phyloP scores from a whole-genome alignment of 1,140 invertebrate genomes.

The Apis florea region DNA sequence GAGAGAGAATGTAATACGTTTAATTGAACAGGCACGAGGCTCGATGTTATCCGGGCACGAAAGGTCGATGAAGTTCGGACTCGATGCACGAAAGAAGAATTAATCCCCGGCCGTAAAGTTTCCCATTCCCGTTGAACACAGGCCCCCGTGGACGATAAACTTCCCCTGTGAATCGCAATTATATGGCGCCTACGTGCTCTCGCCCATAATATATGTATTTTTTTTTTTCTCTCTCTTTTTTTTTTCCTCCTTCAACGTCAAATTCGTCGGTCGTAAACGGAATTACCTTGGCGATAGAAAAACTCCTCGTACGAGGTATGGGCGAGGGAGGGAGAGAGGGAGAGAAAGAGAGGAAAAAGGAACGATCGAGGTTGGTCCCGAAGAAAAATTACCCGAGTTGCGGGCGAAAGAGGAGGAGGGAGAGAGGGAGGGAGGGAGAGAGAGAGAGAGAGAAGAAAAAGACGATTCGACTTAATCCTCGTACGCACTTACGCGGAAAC shows the following conservation, averaged over 20 bases:
- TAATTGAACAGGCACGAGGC: conserved; percentile 51
- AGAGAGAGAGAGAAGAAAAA: conserved; percentile 14
- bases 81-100: conserved; percentile 42
- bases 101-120: conserved; percentile 56
- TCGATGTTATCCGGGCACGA: conserved; percentile 46
- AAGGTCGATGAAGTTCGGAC: conserved; percentile 32
- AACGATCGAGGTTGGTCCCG: not conserved
- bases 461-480: conserved; percentile 57
- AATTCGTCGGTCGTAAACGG: conserved; percentile 50
- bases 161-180: conserved; percentile 37
- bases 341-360: not conserved
- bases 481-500: conserved; percentile 58
- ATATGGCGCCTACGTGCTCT: conserved; percentile 36
- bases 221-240: too few species aligned
- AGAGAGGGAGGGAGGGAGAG: too few species aligned
- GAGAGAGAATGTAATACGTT: conserved; percentile 37
- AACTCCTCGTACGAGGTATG: not conserved
- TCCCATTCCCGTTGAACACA: conserved; percentile 60
- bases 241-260: not conserved
- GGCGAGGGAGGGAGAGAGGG: not conserved
- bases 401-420: not conserved
- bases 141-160: conserved; percentile 45
- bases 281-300: conserved; percentile 32
- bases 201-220: not conserved
- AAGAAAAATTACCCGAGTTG: not conserved